A percentile compares a stretch with the other conserved stretches of the same genome.
phyloP scores from a whole-genome alignment of 2,113 vertebrate species.

The Pardalotus punctatus region DNA sequence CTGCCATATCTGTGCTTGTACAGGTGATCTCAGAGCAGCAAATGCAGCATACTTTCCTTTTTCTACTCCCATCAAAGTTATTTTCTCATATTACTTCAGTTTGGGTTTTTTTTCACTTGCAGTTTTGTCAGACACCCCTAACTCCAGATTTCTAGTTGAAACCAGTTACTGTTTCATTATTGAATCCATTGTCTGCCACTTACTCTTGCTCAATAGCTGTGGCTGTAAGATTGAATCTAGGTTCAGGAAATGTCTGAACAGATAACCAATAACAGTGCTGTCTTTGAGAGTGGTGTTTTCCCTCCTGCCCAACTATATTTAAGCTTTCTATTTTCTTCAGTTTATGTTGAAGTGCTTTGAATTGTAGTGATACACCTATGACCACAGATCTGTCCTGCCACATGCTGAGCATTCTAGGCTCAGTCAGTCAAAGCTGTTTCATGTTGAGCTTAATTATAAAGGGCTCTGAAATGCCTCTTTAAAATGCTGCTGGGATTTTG shows the following conservation, averaged over 20 bases:
- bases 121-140: not conserved
- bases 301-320: not conserved
- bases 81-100: not conserved
- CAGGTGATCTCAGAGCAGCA: not conserved
- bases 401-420: not conserved
- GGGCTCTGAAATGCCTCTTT: not conserved
- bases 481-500: not conserved
- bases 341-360: not conserved
- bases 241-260: not conserved
- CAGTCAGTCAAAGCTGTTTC: slow-evolving; percentile 19
- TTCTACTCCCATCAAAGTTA: not conserved
- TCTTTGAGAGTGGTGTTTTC: not conserved
- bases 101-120: not conserved
- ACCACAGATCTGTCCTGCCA: not conserved
- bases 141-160: not conserved
- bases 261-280: not conserved
- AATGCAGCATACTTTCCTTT: not conserved
- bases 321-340: not conserved
- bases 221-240: not conserved
- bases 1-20: not conserved
- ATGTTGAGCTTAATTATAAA: not conserved
- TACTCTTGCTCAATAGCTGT: not conserved
- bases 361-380: not conserved
- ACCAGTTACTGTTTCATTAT: not conserved
- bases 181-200: not conserved